Base-by-base conservation (phyloP, 2,113 vertebrate species). In the Eleginops maclovinus region DNA sequence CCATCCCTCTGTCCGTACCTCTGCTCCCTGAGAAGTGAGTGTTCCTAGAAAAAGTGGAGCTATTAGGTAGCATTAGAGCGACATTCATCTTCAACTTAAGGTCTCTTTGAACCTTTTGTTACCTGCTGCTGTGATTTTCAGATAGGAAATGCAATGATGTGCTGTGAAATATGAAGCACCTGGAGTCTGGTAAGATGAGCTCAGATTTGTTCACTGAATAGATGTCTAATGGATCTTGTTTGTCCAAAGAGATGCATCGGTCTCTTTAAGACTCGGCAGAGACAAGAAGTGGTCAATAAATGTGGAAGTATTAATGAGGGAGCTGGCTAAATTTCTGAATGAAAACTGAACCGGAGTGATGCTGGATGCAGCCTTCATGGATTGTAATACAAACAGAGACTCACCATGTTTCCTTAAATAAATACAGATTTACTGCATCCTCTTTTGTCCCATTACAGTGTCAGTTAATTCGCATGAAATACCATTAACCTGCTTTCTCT, bases 41-140 rank as follows among this genome's bases (percentile, higher is more conserved):
- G 75, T 87, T 86, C 76, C 82, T 74, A 78, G 79, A 77, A 75
- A 79, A 88, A 79, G 78, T 79, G 78, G 86, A 43, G 65, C 83
- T 72, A 77, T 84, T 87, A 87, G 47, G 70, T 15, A 49, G 80
- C 75, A 72, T 75, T 68, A 71, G 60, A 61, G 63, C 72, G 51
- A 61, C 61, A 72, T 75, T 82, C 60, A 16, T 43, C 83, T 40
- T 79, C 66, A 69, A 53, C 66, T 65, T 75, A 66, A 87, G 77
- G 79, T 71, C 77, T 73, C 62, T 72, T 65, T 68, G 73, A 82
- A 80, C 70, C 69, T 24, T 84, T 69, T 82, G 78, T 84, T 81
- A 87, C 82, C 82, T 63, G 77, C 69, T 81, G 75, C 86, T 86
- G 62, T 44, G 77, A 49, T 81, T 79, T 81, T 74, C 56, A 40